A percentile compares a stretch with the other conserved stretches of the same genome.
Evolutionary conservation across 2,888 invertebrate species (phyloP).

Genomic region (Panzeria rudis): DNA sequence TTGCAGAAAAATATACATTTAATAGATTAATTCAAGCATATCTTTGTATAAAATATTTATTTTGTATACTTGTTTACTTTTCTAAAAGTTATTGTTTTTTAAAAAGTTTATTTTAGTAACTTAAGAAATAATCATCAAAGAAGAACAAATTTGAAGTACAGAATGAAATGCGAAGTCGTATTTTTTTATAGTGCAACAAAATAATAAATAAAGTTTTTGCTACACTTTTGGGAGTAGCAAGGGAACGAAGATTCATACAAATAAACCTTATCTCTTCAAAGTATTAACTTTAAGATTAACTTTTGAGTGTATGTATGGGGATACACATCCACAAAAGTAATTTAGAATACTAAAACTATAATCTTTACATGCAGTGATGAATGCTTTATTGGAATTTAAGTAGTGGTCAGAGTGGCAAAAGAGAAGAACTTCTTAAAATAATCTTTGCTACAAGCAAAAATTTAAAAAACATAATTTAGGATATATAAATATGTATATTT

Average conservation of each 20-base stretch:
- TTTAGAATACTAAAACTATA: background rate
- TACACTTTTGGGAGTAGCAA: background rate
- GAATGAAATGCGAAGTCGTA: background rate
- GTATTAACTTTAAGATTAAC: constrained; percentile 14
- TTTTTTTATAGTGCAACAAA: constrained; percentile 22
- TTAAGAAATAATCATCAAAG: constrained; percentile 38
- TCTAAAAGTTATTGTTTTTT: constrained; percentile 3
- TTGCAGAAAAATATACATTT: background rate
- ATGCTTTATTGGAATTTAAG: constrained; percentile 71
- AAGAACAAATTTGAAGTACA: constrained; percentile 14
- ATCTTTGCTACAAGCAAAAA: background rate
- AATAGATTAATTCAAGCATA: constrained; percentile 32
- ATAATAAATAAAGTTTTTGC: constrained; percentile 34
- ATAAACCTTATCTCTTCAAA: constrained; percentile 44
- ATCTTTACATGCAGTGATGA: constrained; percentile 17
- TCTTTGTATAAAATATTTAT: constrained; percentile 9
- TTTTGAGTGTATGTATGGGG: background rate
- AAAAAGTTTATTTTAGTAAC: constrained; percentile 16
- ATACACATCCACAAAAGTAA: background rate
- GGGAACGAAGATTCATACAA: constrained; percentile 18
- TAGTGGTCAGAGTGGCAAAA: constrained; percentile 67
- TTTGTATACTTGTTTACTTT: constrained; percentile 19
- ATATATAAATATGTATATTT: too few relatives aligned
- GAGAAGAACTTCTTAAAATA: background rate
- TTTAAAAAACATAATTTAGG: too few relatives aligned